These are phyloP conservation scores for Turritopsis dohrnii DNA, from an alignment of 30 jellyfish, hydroid and myxozoan species.

Conservation along the genomic window DNA sequence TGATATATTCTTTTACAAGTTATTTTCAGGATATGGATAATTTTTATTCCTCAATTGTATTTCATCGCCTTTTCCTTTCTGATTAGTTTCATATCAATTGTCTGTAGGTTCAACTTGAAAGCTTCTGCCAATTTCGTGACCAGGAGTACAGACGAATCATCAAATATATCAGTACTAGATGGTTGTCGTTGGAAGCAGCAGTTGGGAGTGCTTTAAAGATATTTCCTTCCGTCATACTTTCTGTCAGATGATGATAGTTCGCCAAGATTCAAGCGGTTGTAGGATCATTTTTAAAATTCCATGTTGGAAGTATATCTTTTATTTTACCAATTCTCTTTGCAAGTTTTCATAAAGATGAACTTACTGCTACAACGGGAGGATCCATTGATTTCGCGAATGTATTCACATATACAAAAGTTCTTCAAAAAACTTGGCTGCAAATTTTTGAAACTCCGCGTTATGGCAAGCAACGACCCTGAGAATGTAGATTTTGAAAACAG, in stretches of 20 bases:
- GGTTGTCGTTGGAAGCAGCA: constrained; percentile 33
- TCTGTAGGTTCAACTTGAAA: not conserved
- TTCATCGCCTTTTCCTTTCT: not conserved
- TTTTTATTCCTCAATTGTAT: not conserved
- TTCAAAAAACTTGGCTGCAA: not conserved
- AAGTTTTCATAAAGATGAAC: constrained; percentile 1
- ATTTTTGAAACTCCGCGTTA: not conserved
- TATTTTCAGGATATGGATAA: not conserved
- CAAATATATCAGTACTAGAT: constrained; percentile 26
- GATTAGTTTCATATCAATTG: too few relatives aligned
- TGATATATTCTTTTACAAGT: not conserved
- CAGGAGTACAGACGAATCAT: constrained; percentile 12
- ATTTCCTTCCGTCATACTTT: constrained; percentile 17
- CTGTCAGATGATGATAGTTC: too few relatives aligned
- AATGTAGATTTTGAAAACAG: not conserved
- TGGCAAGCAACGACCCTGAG: not conserved
- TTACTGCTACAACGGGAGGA: constrained; percentile 13
- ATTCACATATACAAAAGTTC: not conserved
- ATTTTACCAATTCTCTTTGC: constrained; percentile 18
- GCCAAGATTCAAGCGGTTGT: constrained; percentile 6
- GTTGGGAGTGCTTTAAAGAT: constrained; percentile 14
- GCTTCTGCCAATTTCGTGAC: constrained; percentile 20
- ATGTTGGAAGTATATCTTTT: not conserved
- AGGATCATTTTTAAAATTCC: not conserved
- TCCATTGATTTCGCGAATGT: not conserved